These are phyloP conservation scores for Tipula unca DNA, from an alignment of 2,888 invertebrate genomes.

Conservation along the genomic window DNA sequence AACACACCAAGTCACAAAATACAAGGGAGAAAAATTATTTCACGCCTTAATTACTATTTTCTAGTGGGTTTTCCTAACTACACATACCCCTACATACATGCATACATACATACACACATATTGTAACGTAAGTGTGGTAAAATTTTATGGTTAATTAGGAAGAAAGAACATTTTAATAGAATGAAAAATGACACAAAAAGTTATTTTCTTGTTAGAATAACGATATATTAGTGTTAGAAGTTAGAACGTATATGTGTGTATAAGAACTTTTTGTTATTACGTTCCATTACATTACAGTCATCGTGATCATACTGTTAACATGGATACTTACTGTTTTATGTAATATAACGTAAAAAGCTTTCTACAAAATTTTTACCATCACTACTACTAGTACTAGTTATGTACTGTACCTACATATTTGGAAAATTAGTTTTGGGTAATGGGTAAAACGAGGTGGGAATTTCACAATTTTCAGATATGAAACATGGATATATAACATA, in stretches of 20 bases:
- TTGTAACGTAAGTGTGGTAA: background rate
- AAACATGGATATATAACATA: background rate
- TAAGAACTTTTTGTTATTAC: background rate
- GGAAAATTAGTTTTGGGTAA: background rate
- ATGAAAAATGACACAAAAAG: background rate
- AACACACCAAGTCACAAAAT: background rate
- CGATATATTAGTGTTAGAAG: background rate
- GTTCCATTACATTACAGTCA: background rate
- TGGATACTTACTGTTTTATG: background rate
- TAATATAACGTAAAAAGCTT: background rate
- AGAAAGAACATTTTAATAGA: background rate
- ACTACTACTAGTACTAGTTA: background rate
- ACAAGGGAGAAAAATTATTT: background rate
- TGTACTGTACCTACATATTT: background rate
- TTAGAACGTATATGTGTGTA: background rate
- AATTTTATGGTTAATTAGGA: conserved; percentile 14
- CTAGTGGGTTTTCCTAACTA: background rate
- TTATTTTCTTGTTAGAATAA: background rate
- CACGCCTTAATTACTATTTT: background rate
- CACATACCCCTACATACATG: background rate
- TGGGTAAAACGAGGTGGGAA: background rate
- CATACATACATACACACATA: background rate
- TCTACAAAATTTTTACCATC: background rate
- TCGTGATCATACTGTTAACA: background rate
- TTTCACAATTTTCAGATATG: background rate